Evolutionary conservation across 2,888 invertebrate genomes (phyloP), one percentile per base, ranked within the genome.

Genomic region (Tetramorium bicarinatum): DNA sequence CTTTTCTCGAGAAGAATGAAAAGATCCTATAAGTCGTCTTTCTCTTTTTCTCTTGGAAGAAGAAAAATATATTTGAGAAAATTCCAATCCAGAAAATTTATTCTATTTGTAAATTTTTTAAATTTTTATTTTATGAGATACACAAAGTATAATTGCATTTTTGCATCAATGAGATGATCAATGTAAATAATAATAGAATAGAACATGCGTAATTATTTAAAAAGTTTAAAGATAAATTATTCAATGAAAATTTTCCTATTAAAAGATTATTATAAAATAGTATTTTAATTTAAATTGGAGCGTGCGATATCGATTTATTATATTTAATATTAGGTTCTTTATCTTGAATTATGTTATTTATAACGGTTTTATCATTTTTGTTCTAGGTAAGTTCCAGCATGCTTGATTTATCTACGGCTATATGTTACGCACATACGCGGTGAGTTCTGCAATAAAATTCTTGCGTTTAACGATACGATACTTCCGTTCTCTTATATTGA

Each of bases 351-450:
- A 64, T 76, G 15, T 62, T 41, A 52, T 15, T 64, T 18, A 49
- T 52, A 18, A 64, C 7, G 7, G 25, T 3, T 29, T 52, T 29
- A n/a, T 67, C 25, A 25, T 49, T 54, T 67, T 77, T 77, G 77
- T 77, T 77, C 54, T 77, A 77, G 77, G 77, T 77, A 77, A 77
- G 77, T 77, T 18, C 8, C n/a, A 41, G 8, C 34, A 77, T 41
- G 29, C 13, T 2, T 41, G 29, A 44, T 54, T 77, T 67, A 29
- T 77, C 77, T 41, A 13, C 41, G 8, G n/a, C 13, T 66, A 21
- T 52, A 25, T 52, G 49, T 62, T 64, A 18, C 18, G 38, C 54
- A 15, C 29, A 21, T n/a, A 67, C 41, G 41, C 13, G 66, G 77
- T 77, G 54, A 77, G 77, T 77, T 67, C 3, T 29, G 18, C 21